Conservation (phyloP, 1,140 invertebrate genomes). For the Solenopsis invicta region DNA sequence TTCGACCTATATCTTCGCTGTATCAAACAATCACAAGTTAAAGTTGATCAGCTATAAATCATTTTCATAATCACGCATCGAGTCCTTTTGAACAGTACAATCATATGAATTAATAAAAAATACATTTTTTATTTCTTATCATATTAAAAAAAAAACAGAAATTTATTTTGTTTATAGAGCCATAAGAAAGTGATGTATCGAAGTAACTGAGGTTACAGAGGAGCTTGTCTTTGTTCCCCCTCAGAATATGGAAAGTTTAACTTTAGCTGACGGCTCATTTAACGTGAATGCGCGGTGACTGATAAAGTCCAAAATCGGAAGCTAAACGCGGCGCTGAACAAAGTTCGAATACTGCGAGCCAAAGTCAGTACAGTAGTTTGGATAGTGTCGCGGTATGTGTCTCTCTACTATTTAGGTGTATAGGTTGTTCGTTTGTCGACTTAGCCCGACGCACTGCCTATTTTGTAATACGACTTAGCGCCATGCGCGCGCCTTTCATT, state of each 20-base stretch:
- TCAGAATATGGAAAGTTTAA: slow-evolving; percentile 6
- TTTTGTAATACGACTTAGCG: slow-evolving; percentile 58
- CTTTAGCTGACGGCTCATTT: neutral
- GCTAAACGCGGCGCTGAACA: slow-evolving; percentile 29
- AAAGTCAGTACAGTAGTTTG: slow-evolving; percentile 39
- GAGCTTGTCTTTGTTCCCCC: neutral
- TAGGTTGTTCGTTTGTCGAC: slow-evolving; percentile 39
- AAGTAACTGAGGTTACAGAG: neutral
- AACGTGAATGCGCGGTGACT: slow-evolving; percentile 25
- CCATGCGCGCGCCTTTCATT: slow-evolving; percentile 14
- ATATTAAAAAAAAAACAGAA: no score
- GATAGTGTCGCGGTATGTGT: slow-evolving; percentile 47
- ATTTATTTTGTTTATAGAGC: slow-evolving; percentile 19
- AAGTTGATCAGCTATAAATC: neutral
- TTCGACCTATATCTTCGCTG: neutral
- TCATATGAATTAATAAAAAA: neutral
- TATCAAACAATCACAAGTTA: neutral
- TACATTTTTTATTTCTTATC: neutral
- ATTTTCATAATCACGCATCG: neutral
- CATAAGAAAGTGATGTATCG: neutral
- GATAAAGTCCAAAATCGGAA: slow-evolving; percentile 39
- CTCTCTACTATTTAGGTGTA: slow-evolving; percentile 43
- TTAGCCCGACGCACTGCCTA: slow-evolving; percentile 38
- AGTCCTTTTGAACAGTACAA: neutral
- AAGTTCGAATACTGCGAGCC: slow-evolving; percentile 34